Conservation (phyloP, 2,797 vertebrate genomes). For the Gallirallus australis region DNA sequence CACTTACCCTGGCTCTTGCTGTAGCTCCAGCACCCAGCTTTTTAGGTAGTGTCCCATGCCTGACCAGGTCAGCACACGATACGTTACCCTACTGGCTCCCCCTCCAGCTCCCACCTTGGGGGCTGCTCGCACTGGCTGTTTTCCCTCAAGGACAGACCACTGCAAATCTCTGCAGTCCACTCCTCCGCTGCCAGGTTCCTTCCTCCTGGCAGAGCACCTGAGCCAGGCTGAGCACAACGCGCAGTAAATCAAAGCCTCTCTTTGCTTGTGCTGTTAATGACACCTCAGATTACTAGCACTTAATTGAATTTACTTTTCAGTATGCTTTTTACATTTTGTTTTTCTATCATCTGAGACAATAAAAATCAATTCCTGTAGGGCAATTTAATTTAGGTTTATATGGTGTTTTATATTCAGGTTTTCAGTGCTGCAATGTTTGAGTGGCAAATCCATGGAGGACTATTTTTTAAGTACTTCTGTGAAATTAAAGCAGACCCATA, state of each 20-base stretch:
- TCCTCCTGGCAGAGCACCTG: background rate
- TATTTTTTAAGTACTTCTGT: background rate
- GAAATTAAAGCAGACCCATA: background rate
- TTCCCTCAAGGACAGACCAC: background rate
- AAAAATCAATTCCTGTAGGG: background rate
- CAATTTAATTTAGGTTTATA: background rate
- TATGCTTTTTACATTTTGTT: background rate
- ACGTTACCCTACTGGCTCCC: background rate
- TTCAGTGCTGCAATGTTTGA: background rate
- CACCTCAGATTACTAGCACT: background rate
- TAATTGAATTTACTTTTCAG: conserved; percentile 28
- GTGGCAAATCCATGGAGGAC: background rate
- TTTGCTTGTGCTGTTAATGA: conserved; percentile 1
- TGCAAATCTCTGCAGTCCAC: background rate
- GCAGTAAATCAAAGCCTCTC: background rate
- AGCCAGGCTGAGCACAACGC: background rate
- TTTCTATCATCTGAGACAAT: conserved; percentile 8
- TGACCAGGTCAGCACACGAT: fast-evolving
- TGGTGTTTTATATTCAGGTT: background rate
- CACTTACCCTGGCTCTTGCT: background rate
- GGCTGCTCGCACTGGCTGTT: background rate
- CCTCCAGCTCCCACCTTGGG: background rate
- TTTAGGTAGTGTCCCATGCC: background rate
- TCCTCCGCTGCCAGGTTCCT: background rate
- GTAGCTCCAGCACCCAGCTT: background rate